Evolutionary conservation across 2,113 vertebrate species (phyloP).

Genomic region (Poeciliopsis turrubarensis): DNA sequence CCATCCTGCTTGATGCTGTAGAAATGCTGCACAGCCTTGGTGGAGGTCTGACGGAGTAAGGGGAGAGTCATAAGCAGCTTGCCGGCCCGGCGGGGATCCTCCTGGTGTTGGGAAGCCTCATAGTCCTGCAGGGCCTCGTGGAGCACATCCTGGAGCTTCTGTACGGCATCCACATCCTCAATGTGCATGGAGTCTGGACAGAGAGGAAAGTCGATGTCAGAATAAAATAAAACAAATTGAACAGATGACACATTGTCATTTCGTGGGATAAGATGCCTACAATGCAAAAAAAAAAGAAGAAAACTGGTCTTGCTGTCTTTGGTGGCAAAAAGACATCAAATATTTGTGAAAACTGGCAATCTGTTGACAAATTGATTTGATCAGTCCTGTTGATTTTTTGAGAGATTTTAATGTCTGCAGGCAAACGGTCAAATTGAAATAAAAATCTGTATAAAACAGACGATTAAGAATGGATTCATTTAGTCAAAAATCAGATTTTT

Average conservation of each 20-base stretch:
- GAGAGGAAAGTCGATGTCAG: not conserved
- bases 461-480: not conserved
- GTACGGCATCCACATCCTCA: conserved; percentile 97
- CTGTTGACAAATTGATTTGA: too few species aligned
- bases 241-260: not conserved
- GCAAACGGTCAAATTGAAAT: conserved; percentile 6
- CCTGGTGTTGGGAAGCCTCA: conserved; percentile 93
- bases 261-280: not conserved
- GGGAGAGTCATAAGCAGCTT: conserved; percentile 99
- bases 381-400: not conserved
- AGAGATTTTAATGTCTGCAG: not conserved
- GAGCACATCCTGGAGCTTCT: conserved; percentile 98
- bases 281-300: not conserved
- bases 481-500: not conserved
- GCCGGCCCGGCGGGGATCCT: conserved; percentile 94
- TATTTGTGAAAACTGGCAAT: too few species aligned
- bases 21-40: conserved; percentile 99
- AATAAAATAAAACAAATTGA: not conserved
- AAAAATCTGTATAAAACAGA: not conserved
- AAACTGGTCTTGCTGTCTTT: too few species aligned
- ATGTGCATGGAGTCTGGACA: conserved; percentile 97
- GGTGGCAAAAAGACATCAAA: too few species aligned
- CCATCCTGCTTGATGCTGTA: conserved; percentile 99
- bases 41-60: conserved; percentile 96
- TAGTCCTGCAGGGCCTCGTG: conserved; percentile 99